Evolutionary conservation across 2,797 vertebrate species (phyloP), one percentile per base, ranked within the genome.

Genomic region (Pelochelys cantorii): DNA sequence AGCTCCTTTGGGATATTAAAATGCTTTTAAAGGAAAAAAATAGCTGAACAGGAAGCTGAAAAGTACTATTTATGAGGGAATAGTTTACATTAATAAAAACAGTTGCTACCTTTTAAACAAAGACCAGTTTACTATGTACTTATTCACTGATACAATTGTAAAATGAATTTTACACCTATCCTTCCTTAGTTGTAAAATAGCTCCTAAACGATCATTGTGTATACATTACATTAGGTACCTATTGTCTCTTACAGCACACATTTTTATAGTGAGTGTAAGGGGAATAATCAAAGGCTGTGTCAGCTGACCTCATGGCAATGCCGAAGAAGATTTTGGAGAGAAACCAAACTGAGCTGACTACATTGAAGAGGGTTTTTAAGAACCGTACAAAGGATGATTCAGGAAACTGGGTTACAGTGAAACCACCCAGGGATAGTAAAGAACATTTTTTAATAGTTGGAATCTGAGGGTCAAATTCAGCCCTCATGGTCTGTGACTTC

Each of bases 371-470:
- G 79, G 82, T 29, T 82, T 27, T 84, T 84, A 90, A 92, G 27
- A 10, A 17, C 14, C n/a, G 4, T 79, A 29, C 1, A 34, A 31
- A 53, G 11, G 88, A 83, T 48, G 52, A n/a, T 54, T 59, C 42
- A 81, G 54, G 79, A 71, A 75, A 48, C 71, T 75, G 23, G 20
- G 60, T n/a, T 10, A 34, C 4, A 29, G 27, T 80, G 37, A 57
- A 74, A 75, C 62, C 55, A 81, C 84, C 42, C 53, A 89, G 27
- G 11, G 31, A 89, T 93, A n/a, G 48, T 68, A 84, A 87, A 80
- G 1, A 92, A 84, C 25, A 62, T 29, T 79, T 90, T 34, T 2
- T 34, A 14, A 7, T 2, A 34, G 42, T 75, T 89, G 11, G 12
- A 20, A 17, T 90, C 31, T 80, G 5, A 88, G 54, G 27, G 55